These are phyloP conservation scores for Tragelaphus buxtoni DNA, from an alignment of 2,113 vertebrate species.

Conservation along the genomic window DNA sequence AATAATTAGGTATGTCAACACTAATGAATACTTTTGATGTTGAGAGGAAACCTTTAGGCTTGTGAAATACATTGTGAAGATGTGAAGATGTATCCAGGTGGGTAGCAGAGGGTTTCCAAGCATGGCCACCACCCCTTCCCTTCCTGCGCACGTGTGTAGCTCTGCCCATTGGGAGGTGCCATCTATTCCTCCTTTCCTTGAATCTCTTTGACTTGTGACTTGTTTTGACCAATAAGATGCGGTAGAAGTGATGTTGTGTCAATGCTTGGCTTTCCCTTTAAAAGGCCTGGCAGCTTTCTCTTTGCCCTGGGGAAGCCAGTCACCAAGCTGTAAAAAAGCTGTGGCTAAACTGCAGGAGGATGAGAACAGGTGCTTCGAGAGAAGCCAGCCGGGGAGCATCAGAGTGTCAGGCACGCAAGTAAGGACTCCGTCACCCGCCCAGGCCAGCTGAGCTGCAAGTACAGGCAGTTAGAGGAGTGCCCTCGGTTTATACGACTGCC, in stretches of 20 bases:
- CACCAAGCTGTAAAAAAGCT: background rate
- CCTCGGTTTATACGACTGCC: background rate
- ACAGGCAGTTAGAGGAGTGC: rapidly evolving
- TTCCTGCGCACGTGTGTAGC: rapidly evolving
- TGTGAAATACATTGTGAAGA: background rate
- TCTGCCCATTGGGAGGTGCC: background rate
- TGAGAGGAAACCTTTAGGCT: background rate
- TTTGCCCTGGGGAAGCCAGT: background rate
- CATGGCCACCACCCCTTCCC: background rate
- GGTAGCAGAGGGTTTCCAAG: background rate
- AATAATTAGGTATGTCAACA: background rate
- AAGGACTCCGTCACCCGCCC: background rate
- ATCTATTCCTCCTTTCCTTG: background rate
- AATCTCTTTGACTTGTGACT: background rate
- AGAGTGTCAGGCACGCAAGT: rapidly evolving
- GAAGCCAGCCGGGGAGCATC: background rate
- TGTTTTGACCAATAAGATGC: background rate
- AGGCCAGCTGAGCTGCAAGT: background rate
- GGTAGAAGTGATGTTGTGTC: background rate
- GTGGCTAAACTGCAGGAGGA: too few relatives aligned
- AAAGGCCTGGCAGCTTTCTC: background rate
- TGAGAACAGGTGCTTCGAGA: background rate
- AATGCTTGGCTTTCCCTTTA: background rate
- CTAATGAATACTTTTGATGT: background rate
- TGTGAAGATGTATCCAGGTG: background rate